Base-by-base conservation (phyloP, 2,113 vertebrate genomes). In the Phalacrocorax pelagicus region DNA sequence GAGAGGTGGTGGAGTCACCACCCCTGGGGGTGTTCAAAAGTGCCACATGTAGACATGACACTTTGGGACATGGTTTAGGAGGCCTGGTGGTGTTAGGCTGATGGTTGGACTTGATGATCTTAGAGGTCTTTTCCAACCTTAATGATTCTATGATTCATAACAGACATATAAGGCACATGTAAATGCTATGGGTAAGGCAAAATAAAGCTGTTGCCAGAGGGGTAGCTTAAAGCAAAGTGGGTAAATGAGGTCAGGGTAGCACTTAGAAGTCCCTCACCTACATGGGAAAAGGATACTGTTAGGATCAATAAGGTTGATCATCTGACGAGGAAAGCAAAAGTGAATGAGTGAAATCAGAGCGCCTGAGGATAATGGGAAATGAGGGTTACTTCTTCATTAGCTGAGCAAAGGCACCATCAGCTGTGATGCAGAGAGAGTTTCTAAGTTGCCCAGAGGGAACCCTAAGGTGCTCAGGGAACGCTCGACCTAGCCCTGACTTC, bases 361-460 rank as follows among this genome's bases (percentile, higher is more conserved):
- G 5, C 8, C 29, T 8, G 1, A 16, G 3, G 26, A 49, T 1
- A 0, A 30, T 23, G 42, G 47, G 49, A 58, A 57, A 52, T 3
- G 11, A 40, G 22, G 34, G 36, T 16, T n/a, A n/a, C 2, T 24
- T 46, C 47, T 44, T 73, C 2, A 0, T 52, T n/a, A 59, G 67
- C 59, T 24, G 34, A 86, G 38, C 13, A 73, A 46, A 59, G 0
- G 27, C 44, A 58, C 32, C 3, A 0, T 14, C 58, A 18, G 51
- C 11, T 44, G 18, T 23, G 36, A 24, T 12, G 44, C 27, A 72
- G 34, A 44, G 42, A 46, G 9, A 36, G 15, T 21, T 34, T 42
- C 67, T 57, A 30, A 66, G 59, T 51, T 36, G 70, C 15, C 15
- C 36, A 12, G 15, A 61, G 40, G 32, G 4, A 38, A 38, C 38